Percentiles rank a stretch among this genome's conserved stretches.
Conservation (phyloP, 37 sponge, comb jelly and placozoan genomes). For the Haliclona indistincta region DNA sequence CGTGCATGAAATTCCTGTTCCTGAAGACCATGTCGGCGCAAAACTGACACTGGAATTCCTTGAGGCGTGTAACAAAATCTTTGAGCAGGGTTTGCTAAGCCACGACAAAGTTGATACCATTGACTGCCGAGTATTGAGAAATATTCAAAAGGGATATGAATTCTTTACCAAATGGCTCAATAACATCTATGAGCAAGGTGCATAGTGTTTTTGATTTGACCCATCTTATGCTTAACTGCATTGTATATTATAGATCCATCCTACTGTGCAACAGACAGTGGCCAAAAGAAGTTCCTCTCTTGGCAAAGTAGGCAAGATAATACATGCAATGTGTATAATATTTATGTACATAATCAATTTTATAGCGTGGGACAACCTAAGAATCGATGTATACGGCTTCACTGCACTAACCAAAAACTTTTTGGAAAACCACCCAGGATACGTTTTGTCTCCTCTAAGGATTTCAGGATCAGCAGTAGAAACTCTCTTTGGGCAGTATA, state of each 20-base stretch:
- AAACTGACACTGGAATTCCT: not conserved
- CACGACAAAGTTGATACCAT: not conserved
- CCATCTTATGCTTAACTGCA: not conserved
- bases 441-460: constrained; percentile 13
- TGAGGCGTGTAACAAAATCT: constrained; percentile 12
- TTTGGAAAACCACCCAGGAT: constrained; percentile 6
- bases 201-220: no score
- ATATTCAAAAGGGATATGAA: not conserved
- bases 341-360: no score
- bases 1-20: not conserved
- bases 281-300: not conserved
- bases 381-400: constrained; percentile 15
- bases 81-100: constrained; percentile 21
- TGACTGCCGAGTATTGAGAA: not conserved
- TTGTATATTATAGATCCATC: not conserved
- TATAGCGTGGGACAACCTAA: constrained; percentile 19
- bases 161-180: not conserved
- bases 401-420: constrained; percentile 1
- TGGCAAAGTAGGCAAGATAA: constrained; percentile 16
- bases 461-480: constrained; percentile 25
- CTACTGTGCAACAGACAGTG: not conserved
- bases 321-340: no score
- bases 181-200: no score
- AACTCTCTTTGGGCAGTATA: constrained; percentile 7
- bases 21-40: not conserved